phyloP scores from a whole-genome alignment of 1,140 invertebrate species.

The Asbolus verrucosus region DNA sequence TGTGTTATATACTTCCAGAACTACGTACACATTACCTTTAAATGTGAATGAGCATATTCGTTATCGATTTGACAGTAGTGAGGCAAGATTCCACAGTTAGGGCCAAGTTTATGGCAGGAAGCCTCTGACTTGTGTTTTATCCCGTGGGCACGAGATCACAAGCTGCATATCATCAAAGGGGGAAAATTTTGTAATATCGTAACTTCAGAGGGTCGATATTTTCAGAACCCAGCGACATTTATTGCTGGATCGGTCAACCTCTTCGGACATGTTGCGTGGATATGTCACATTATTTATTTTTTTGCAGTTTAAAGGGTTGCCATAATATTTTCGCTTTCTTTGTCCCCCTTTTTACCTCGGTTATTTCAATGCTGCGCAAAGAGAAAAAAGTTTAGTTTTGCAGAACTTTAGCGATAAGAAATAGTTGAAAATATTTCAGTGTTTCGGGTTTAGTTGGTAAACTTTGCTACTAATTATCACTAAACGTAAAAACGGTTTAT shows the following conservation, averaged over 20 bases:
- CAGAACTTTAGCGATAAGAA: no score
- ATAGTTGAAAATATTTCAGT: no score
- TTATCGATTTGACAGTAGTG: slow-evolving; percentile 30
- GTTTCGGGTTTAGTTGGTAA: no score
- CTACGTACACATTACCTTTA: slow-evolving; percentile 5
- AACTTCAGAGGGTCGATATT: slow-evolving; percentile 1
- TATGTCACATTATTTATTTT: neutral
- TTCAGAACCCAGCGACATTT: neutral
- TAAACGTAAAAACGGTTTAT: no score
- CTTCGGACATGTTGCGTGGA: slow-evolving; percentile 11
- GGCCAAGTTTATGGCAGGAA: slow-evolving; percentile 18
- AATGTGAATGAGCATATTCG: slow-evolving; percentile 3
- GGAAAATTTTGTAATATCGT: slow-evolving; percentile 6
- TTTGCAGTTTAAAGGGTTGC: neutral
- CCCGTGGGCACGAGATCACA: neutral
- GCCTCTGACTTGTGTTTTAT: slow-evolving; percentile 11
- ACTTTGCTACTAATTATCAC: no score
- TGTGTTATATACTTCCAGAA: slow-evolving; percentile 10
- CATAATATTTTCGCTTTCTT: neutral
- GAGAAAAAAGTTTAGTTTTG: no score
- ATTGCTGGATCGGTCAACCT: slow-evolving; percentile 9
- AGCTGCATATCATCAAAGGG: slow-evolving; percentile 23
- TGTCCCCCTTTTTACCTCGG: neutral
- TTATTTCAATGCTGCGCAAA: no score
- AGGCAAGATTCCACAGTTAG: slow-evolving; percentile 16